Base-by-base conservation (phyloP, 1,140 invertebrate species). In the Probaryconus sp. region DNA sequence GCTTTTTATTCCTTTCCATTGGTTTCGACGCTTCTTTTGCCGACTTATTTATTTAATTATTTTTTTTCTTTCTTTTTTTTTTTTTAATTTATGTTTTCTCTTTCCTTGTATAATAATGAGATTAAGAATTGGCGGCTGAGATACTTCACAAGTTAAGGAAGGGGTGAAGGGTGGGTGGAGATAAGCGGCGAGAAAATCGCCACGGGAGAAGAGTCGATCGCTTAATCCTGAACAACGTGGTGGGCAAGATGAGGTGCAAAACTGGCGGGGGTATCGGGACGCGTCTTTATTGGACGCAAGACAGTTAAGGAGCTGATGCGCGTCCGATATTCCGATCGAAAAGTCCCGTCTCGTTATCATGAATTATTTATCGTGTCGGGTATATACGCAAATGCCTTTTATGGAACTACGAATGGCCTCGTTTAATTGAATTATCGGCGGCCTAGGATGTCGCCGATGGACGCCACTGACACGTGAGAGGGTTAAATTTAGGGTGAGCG, bases 401-500 rank as follows among this genome's bases (percentile, higher is more conserved):
- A 58, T 51, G 50, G 68, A 64, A 53, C 60, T 42, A 53, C 43
- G 28, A 64, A 56, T 45, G 53, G 43, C 45, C 45, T 64, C 60
- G 48, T 64, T 72, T 72, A 72, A 72, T 72, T 72, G 68, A 64
- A 72, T 72, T 58, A 72, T 64, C 53, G 60, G 17, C 51, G 58
- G 28, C 35, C 58, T 63, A 64, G 58, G 35, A 64, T 42, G 43
- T 35, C 13, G n/a, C n/a, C 37, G 24, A 55, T 28, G 21, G 53
- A 58, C 60, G 53, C 40, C 31, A 37, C 38, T 60, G 68, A 64
- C 53, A 64, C 51, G 51, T 50, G 68, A 58, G 43, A n/a, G n/a
- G 9, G 51, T 31, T 61, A 48, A 42, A 63, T 72, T 65, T 72
- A 72, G 69, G 53, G 47, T 38, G 56, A 71, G 58, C 37, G 45